These are phyloP conservation scores for Mycalesis mineus DNA, from an alignment of 2,888 invertebrate genomes.

Conservation along the genomic window DNA sequence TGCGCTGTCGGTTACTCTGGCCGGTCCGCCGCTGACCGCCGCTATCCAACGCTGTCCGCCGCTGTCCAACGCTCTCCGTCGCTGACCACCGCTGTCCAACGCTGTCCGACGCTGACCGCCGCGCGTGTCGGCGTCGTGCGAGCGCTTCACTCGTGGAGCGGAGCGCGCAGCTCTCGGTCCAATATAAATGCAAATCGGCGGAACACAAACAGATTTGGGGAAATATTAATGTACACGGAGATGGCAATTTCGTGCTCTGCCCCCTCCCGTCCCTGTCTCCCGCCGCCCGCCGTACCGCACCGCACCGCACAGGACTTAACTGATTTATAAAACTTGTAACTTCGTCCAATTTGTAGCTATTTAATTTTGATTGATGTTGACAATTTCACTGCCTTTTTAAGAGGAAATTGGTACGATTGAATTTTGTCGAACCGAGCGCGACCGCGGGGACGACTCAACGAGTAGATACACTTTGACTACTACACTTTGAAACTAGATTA, in stretches of 20 bases:
- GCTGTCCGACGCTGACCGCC: background rate
- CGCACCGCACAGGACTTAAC: slow-evolving; percentile 3
- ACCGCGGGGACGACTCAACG: no score
- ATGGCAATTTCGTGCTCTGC: background rate
- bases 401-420: background rate
- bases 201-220: slow-evolving; percentile 42
- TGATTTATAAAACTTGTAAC: slow-evolving; percentile 26
- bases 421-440: background rate
- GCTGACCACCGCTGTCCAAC: background rate
- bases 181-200: slow-evolving; percentile 46
- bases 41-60: no score
- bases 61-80: background rate
- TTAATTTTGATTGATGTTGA: slow-evolving; percentile 7
- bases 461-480: no score
- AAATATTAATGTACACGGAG: slow-evolving; percentile 39
- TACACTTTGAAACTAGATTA: background rate
- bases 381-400: background rate
- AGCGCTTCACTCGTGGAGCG: background rate
- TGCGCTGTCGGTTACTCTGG: no score
- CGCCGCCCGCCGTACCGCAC: background rate
- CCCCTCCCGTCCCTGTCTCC: background rate
- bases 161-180: slow-evolving; percentile 28
- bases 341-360: slow-evolving; percentile 17
- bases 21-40: no score
- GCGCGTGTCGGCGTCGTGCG: background rate